Evolutionary conservation across 1,140 invertebrate genomes (phyloP), one percentile per base, ranked within the genome.

Genomic region (Globodera ellingtonae): DNA sequence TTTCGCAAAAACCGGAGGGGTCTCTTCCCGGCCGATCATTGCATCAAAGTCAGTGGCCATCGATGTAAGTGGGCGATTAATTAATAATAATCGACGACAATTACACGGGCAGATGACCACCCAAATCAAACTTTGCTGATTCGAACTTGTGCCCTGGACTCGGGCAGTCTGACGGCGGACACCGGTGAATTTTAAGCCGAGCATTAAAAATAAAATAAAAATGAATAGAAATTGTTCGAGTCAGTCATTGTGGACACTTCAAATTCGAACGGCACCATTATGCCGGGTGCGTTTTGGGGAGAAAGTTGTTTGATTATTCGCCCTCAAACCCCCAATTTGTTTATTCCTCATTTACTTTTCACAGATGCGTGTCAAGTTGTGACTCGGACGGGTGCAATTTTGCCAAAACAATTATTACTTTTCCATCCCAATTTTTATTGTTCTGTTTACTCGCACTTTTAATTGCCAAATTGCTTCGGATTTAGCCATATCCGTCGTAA

Each of bases 1-100:
- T 95, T 95, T 0, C 91, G 95, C 78, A 97, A 96, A 90, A 93
- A 93, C 6, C 91, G 96, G 71, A 93, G 95, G 88, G 96, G 96
- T 0, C 90, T 97, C 1, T 98, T 98, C 91, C 97, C 96, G 0
- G 97, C 95, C 48, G 97, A 96, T 0, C 94, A 95, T 69, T 98
- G 97, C 90, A 94, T 98, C 84, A 98, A 98, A 91, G 93, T 97
- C 69, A 93, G 93, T 70, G 95, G 95, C 73, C 91, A 92, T 81
- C 94, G 93, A 89, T 93, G 94, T 95, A 91, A 92, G 90, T 79
- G 21, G 13, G 9, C 77, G 89, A 5, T 47, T 7, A 76, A 62
- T 9, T 56, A 73, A 44, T 9, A 73, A 44, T 35, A 35, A 70
- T 48, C 69, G 47, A 35, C 35, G 69, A 15, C 7, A 18, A 18